Conservation (phyloP, 2,113 vertebrate species). For the Rhinolophus sinicus region DNA sequence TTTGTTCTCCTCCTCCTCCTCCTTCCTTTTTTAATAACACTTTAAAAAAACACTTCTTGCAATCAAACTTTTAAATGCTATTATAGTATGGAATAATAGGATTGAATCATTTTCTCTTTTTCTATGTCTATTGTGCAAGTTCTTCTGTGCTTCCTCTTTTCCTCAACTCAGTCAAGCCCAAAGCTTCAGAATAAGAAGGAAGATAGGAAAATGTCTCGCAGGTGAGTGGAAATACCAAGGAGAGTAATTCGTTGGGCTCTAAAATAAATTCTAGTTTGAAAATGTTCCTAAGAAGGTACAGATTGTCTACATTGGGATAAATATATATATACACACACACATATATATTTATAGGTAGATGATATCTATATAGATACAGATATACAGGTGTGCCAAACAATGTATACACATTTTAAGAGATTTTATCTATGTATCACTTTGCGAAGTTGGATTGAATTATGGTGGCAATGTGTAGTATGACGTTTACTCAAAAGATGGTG, state of each 20-base stretch:
- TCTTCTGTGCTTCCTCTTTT: background rate
- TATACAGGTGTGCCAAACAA: too few species aligned
- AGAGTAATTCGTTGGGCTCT: background rate
- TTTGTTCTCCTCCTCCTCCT: background rate
- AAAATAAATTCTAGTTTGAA: background rate
- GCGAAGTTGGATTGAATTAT: too few species aligned
- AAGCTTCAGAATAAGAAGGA: background rate
- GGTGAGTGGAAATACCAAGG: background rate
- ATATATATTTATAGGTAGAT: too few species aligned
- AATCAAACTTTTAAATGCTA: background rate
- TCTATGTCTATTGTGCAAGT: background rate
- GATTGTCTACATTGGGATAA: background rate
- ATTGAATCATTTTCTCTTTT: background rate
- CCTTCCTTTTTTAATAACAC: background rate
- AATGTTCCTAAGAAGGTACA: background rate
- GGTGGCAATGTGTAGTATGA: too few species aligned
- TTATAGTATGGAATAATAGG: background rate
- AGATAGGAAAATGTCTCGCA: background rate
- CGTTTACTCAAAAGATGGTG: too few species aligned
- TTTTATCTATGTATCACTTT: too few species aligned
- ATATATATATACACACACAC: too few species aligned
- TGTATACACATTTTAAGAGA: too few species aligned
- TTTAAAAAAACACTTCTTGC: background rate
- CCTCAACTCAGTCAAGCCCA: background rate
- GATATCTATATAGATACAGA: too few species aligned